phyloP scores from a whole-genome alignment of 2,113 vertebrate species.

The Microtus richardsoni region DNA sequence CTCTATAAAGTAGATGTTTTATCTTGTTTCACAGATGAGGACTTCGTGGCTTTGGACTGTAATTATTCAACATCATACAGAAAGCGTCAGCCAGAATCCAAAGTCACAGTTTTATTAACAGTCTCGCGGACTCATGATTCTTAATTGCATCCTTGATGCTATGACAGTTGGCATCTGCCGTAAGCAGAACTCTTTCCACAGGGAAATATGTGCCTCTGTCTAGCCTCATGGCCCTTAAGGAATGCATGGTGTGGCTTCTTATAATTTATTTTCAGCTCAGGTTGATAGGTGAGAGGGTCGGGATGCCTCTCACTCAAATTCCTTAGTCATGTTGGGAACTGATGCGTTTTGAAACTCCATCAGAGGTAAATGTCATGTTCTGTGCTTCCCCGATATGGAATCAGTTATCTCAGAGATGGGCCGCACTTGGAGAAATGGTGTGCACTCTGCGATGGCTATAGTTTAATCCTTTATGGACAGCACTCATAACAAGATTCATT shows the following conservation, averaged over 20 bases:
- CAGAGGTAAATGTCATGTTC: neutral
- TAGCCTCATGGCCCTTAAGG: neutral
- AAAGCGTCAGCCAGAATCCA: slow-evolving; percentile 41
- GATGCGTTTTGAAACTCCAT: neutral
- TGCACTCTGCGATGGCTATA: neutral
- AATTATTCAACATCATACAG: slow-evolving; percentile 53
- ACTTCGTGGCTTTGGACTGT: neutral
- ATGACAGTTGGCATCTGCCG: slow-evolving; percentile 46
- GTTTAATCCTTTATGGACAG: neutral
- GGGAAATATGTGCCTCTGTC: neutral
- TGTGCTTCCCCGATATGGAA: neutral
- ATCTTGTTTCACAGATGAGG: slow-evolving; percentile 25
- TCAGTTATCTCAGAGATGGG: neutral
- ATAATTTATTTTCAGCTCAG: slow-evolving; percentile 50
- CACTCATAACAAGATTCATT: neutral
- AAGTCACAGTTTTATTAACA: slow-evolving; percentile 49
- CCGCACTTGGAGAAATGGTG: neutral
- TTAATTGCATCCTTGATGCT: slow-evolving; percentile 36
- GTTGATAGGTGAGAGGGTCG: neutral
- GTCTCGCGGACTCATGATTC: neutral
- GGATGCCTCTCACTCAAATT: neutral
- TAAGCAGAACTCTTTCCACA: slow-evolving; percentile 17
- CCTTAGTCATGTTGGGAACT: slow-evolving; percentile 20
- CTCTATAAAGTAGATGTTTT: neutral
- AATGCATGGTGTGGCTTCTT: slow-evolving; percentile 4